Conservation (phyloP, 1,140 invertebrate species). For the Solenopsis fugax region DNA sequence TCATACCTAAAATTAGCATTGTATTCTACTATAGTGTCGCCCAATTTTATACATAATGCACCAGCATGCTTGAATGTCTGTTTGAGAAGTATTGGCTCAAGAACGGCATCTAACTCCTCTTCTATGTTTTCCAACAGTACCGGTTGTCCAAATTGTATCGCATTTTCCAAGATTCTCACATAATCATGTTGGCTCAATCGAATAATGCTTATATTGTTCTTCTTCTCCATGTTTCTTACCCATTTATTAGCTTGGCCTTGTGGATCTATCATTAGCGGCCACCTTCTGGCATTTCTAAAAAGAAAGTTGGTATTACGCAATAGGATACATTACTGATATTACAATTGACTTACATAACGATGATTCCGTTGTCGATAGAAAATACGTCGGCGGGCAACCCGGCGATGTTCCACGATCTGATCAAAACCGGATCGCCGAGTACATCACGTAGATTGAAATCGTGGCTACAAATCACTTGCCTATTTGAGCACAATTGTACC, state of each 20-base stretch:
- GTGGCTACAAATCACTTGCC: slow-evolving; percentile 91
- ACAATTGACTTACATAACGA: slow-evolving; percentile 87
- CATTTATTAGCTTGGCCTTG: slow-evolving; percentile 98
- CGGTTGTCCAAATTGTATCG: slow-evolving; percentile 97
- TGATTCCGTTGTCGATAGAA: slow-evolving; percentile 97
- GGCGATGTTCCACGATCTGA: slow-evolving; percentile 96
- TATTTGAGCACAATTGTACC: slow-evolving; percentile 89
- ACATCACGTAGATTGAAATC: slow-evolving; percentile 92
- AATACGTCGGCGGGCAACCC: slow-evolving; percentile 96
- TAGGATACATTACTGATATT: not conserved
- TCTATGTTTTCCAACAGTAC: slow-evolving; percentile 94
- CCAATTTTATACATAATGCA: slow-evolving; percentile 93
- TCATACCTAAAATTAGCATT: slow-evolving; percentile 93
- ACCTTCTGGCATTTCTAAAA: slow-evolving; percentile 92
- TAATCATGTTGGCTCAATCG: slow-evolving; percentile 94
- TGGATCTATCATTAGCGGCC: slow-evolving; percentile 98
- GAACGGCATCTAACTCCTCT: slow-evolving; percentile 95
- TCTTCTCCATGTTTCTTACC: slow-evolving; percentile 97
- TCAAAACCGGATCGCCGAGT: slow-evolving; percentile 95
- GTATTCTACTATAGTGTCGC: slow-evolving; percentile 94
- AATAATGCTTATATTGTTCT: slow-evolving; percentile 94
- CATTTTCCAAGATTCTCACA: slow-evolving; percentile 95
- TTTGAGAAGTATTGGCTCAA: slow-evolving; percentile 95
- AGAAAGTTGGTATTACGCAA: not conserved
- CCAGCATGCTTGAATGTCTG: slow-evolving; percentile 96